Conservation (phyloP, 2,113 vertebrate genomes). For the Hyperopisus bebe region DNA sequence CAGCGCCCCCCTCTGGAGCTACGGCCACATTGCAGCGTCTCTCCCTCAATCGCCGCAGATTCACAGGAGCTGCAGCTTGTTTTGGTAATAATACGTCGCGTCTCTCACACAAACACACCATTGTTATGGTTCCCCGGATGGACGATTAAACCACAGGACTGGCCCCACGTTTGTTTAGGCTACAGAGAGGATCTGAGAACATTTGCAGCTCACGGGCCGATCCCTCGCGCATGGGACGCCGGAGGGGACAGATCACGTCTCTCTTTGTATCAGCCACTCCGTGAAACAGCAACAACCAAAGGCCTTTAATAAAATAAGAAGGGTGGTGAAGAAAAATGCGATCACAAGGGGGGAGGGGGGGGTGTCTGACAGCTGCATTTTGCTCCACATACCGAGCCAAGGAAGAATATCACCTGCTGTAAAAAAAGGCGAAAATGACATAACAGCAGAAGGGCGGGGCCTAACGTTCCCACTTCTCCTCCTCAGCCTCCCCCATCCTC, state of each 20-base stretch:
- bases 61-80: background rate
- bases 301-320: background rate
- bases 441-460: constrained; percentile 16
- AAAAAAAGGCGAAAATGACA: background rate
- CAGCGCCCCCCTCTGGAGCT: too few species aligned
- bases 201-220: background rate
- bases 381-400: background rate
- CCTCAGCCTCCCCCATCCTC: constrained; percentile 18
- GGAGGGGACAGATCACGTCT: background rate
- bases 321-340: background rate
- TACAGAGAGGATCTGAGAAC: background rate
- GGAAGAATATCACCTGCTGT: background rate
- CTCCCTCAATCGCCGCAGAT: background rate
- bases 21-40: background rate
- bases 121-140: constrained; percentile 1
- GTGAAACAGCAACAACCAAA: background rate
- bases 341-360: background rate
- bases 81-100: background rate
- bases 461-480: background rate
- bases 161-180: constrained; percentile 8
- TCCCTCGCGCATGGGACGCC: background rate
- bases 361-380: background rate
- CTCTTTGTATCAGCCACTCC: background rate
- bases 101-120: constrained; percentile 7
- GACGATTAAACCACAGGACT: background rate